A percentile compares a stretch with the other conserved stretches of the same genome.
phyloP scores from a whole-genome alignment of 2,797 vertebrate species.

The Acrossocheilus wenchowensis region DNA sequence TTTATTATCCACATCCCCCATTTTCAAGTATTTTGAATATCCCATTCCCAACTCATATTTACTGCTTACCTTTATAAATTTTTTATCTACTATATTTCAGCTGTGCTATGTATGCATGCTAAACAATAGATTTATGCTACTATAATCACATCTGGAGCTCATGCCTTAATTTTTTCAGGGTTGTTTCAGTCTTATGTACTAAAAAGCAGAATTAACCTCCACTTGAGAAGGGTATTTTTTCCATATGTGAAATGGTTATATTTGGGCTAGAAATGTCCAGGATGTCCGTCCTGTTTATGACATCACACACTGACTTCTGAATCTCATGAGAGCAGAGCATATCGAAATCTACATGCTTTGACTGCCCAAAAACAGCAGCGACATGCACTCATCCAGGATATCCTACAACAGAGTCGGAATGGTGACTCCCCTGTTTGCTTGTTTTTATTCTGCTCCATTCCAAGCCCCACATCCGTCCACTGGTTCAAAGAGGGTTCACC shows the following conservation, averaged over 20 bases:
- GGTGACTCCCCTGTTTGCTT: constrained; percentile 52
- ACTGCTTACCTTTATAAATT: neutral
- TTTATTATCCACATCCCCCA: constrained; percentile 1
- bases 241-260: constrained; percentile 40
- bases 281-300: constrained; percentile 62
- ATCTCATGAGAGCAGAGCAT: constrained; percentile 32
- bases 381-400: constrained; percentile 62
- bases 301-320: constrained; percentile 39
- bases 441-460: constrained; percentile 53
- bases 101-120: neutral
- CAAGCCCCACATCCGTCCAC: constrained; percentile 53
- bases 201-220: neutral
- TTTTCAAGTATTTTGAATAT: constrained; percentile 17
- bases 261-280: constrained; percentile 51
- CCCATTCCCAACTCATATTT: neutral
- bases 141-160: neutral
- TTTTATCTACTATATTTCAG: neutral
- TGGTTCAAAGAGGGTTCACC: constrained; percentile 61
- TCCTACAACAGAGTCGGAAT: constrained; percentile 58
- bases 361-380: constrained; percentile 50
- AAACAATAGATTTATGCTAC: neutral
- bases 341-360: constrained; percentile 50
- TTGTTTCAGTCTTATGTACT: neutral
- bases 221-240: constrained; percentile 23
- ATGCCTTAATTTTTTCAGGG: neutral